phyloP scores from a whole-genome alignment of 1,140 invertebrate genomes.

The Araneus ventricosus region DNA sequence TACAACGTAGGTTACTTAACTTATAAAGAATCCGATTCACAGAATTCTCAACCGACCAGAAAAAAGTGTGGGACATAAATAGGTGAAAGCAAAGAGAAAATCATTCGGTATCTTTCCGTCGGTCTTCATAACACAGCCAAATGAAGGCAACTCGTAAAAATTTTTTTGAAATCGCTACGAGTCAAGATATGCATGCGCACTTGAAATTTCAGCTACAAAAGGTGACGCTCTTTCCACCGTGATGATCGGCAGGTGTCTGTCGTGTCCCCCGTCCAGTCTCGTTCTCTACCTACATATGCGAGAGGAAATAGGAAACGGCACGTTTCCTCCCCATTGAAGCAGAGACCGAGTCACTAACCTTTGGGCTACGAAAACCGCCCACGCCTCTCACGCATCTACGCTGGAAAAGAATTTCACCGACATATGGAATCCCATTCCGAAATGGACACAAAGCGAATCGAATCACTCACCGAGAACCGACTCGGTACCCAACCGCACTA shows the following conservation, averaged over 20 bases:
- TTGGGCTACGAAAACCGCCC: constrained; percentile 42
- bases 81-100: too few species aligned
- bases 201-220: background rate
- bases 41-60: too few species aligned
- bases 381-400: constrained; percentile 61
- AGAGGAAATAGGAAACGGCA: constrained; percentile 74
- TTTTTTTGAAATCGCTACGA: too few species aligned
- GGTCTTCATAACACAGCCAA: too few species aligned
- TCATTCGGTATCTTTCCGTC: too few species aligned
- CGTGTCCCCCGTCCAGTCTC: background rate
- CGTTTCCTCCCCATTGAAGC: constrained; percentile 69
- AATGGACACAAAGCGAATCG: background rate
- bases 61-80: too few species aligned
- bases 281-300: too few species aligned
- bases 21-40: too few species aligned
- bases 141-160: too few species aligned
- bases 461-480: background rate
- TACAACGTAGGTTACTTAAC: too few species aligned
- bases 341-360: constrained; percentile 69
- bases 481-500: background rate
- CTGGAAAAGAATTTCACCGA: constrained; percentile 31
- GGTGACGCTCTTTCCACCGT: background rate
- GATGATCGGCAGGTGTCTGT: constrained; percentile 25
- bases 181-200: too few species aligned
- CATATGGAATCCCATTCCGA: background rate